Evolutionary conservation across 1,140 invertebrate species (phyloP), one percentile per base, ranked within the genome.

Genomic region (Armadillidium nasatum): DNA sequence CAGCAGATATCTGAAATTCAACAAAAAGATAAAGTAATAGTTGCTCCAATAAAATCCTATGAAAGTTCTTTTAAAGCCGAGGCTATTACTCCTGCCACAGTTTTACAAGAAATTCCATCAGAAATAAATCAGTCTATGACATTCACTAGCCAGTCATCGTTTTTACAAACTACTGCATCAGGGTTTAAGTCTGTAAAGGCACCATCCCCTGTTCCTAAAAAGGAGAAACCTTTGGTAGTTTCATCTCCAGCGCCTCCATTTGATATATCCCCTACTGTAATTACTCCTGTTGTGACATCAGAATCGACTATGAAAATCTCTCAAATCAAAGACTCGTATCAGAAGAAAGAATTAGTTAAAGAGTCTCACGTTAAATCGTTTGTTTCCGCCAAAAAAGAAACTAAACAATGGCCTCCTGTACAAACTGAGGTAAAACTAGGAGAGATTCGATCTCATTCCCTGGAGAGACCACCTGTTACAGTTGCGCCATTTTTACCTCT

Each of bases 381-480:
- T 15, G 9, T 71, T 9, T 15, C 70, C 19, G 10, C 70, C 33
- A 44, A n/a, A 71, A 71, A 71, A 44, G 10, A 15, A 71, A 71
- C 13, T 10, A 44, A 71, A 44, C 23, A 23, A 7, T 71, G 70
- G 70, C 70, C 70, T 71, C 70, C 70, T 15, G 33, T 19, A 44
- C 7, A n/a, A 44, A 33, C n/a, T 22, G 70, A 71, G 23, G 9
- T n/a, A 10, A 44, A 71, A 6, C 7, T n/a, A 4, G 70, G 73
- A 23, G 69, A 76, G 23, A 73, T 66, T 69, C 79, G 79, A 15
- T 78, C 79, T 46, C 72, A 72, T 33, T 80, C 79, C 19, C 44
- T 73, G 66, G 79, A 80, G 44, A 73, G 79, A 50, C 79, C 79
- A 44, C 71, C 72, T 13, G 79, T 80, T 21, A 72, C 77, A 71